These are phyloP conservation scores for Zaprionus nigranus DNA, from an alignment of 1,140 invertebrate genomes.

Conservation along the genomic window DNA sequence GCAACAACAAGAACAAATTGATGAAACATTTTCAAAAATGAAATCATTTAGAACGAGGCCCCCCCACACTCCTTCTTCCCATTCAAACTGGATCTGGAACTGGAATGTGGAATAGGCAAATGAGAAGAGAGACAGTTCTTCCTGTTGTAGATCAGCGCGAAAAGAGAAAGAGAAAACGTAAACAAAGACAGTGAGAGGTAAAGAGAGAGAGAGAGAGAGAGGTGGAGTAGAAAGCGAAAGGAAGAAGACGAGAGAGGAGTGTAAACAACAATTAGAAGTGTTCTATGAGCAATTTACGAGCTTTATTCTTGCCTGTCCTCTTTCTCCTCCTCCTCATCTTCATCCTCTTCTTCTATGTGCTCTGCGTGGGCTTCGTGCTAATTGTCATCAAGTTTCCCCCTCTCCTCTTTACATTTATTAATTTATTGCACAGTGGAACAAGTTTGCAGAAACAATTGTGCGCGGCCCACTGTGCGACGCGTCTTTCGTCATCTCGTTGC, in stretches of 20 bases:
- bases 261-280: constrained; percentile 24
- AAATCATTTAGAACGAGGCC: constrained; percentile 27
- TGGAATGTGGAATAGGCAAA: background rate
- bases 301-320: background rate
- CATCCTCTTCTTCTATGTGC: no score
- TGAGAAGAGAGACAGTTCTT: constrained; percentile 3
- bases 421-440: constrained; percentile 2
- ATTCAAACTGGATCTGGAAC: background rate
- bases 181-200: constrained; percentile 8
- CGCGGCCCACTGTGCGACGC: constrained; percentile 9
- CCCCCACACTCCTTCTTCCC: background rate
- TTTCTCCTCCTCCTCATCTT: background rate
- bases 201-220: constrained; percentile 10
- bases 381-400: constrained; percentile 9
- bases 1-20: constrained; percentile 1
- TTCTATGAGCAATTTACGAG: constrained; percentile 42
- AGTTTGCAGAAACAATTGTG: no score
- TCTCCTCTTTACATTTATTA: background rate
- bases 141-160: constrained; percentile 9
- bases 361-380: constrained; percentile 19
- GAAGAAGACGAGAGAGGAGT: background rate
- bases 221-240: background rate
- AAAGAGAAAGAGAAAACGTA: background rate
- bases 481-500: background rate
- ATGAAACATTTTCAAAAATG: constrained; percentile 21